These are phyloP conservation scores for Xanthia icteritia DNA, from an alignment of 2,888 invertebrate species.

Conservation along the genomic window DNA sequence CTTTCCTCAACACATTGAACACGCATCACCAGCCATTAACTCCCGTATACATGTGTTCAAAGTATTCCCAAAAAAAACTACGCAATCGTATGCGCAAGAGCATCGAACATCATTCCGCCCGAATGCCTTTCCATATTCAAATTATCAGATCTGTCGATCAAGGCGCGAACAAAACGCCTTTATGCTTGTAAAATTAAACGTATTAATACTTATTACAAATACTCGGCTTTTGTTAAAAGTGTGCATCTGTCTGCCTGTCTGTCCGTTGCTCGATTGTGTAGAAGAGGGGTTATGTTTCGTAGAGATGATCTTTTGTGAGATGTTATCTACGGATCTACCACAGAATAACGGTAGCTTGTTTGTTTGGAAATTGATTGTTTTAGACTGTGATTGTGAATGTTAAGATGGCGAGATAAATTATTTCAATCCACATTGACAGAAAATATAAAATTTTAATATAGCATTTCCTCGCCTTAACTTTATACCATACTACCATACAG, in stretches of 20 bases:
- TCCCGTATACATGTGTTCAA: slow-evolving; percentile 40
- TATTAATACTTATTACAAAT: slow-evolving; percentile 81
- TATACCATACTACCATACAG: background rate
- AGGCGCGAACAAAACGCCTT: slow-evolving; percentile 80
- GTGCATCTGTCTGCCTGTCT: slow-evolving; percentile 84
- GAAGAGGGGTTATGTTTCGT: slow-evolving; percentile 85
- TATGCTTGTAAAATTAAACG: slow-evolving; percentile 81
- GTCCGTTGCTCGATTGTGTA: slow-evolving; percentile 77
- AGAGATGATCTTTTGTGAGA: slow-evolving; percentile 71
- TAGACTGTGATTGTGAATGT: slow-evolving; percentile 1
- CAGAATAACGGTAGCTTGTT: slow-evolving; percentile 56
- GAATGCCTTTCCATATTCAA: slow-evolving; percentile 88
- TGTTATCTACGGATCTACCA: slow-evolving; percentile 59
- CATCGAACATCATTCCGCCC: slow-evolving; percentile 72
- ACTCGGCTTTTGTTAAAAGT: slow-evolving; percentile 80
- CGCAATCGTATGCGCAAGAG: slow-evolving; percentile 71
- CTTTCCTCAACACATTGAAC: slow-evolving; percentile 29
- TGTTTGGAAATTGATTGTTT: slow-evolving; percentile 20
- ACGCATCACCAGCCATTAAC: slow-evolving; percentile 33
- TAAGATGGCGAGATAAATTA: background rate
- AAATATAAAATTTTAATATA: background rate
- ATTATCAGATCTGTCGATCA: slow-evolving; percentile 89
- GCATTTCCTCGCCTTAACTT: background rate
- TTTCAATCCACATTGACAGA: background rate
- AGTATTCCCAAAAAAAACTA: slow-evolving; percentile 34